Conservation (phyloP, 2,888 invertebrate genomes). For the Cacoxenus indagator region DNA sequence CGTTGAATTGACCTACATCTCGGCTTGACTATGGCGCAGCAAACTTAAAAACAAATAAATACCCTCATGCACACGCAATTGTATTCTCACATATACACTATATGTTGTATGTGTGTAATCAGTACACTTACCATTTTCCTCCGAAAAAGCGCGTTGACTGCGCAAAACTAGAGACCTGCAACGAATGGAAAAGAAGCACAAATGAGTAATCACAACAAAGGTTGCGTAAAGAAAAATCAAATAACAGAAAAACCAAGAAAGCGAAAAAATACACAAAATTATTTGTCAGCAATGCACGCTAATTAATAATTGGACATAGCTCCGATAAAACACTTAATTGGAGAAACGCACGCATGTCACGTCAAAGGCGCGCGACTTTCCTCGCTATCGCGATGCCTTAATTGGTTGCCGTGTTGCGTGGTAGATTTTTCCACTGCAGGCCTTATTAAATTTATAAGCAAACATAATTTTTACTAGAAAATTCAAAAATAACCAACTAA, state of each 20-base stretch:
- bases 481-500: conserved; percentile 29
- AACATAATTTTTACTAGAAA: neutral
- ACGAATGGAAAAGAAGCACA: conserved; percentile 39
- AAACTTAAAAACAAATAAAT: conserved; percentile 2
- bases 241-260: conserved; percentile 16
- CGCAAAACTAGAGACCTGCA: conserved; percentile 70
- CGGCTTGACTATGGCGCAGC: neutral
- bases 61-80: conserved; percentile 24
- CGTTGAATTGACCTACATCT: conserved; percentile 58
- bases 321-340: conserved; percentile 20
- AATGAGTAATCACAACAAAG: conserved; percentile 23
- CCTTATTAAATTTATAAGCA: conserved; percentile 14
- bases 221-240: conserved; percentile 27
- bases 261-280: neutral
- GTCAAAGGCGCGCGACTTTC: conserved; percentile 29
- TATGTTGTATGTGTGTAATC: neutral
- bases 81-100: neutral
- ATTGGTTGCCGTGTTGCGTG: conserved; percentile 19
- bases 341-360: conserved; percentile 15
- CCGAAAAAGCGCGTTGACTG: conserved; percentile 67
- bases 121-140: conserved; percentile 70
- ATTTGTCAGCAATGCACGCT: neutral
- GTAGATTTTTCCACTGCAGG: neutral
- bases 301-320: neutral
- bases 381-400: conserved; percentile 22